phyloP scores from a whole-genome alignment of 2,888 invertebrate genomes.

The Aromia moschata region DNA sequence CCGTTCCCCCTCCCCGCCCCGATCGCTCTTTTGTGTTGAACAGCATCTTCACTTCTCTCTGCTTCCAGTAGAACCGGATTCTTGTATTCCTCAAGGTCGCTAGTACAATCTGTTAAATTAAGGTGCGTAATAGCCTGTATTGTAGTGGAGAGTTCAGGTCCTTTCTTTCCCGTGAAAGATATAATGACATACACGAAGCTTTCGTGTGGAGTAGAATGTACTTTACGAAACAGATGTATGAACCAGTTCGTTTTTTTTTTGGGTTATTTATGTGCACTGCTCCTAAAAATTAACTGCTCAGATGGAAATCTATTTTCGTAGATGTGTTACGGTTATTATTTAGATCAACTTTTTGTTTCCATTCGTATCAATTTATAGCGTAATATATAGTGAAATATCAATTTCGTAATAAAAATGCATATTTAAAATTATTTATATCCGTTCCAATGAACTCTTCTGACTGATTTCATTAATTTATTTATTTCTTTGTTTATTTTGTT shows the following conservation, averaged over 20 bases:
- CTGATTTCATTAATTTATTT: too few species aligned
- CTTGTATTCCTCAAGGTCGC: conserved; percentile 58
- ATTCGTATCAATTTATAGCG: too few species aligned
- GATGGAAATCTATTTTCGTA: too few species aligned
- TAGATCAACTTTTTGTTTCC: too few species aligned
- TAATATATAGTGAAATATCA: too few species aligned
- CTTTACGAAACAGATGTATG: conserved; percentile 7
- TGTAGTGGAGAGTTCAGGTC: conserved; percentile 34
- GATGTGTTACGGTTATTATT: too few species aligned
- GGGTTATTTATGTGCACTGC: conserved; percentile 9
- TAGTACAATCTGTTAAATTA: conserved; percentile 48
- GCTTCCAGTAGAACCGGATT: conserved; percentile 60
- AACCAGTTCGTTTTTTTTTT: conserved; percentile 10
- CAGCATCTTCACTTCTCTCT: conserved; percentile 50
- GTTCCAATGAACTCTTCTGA: too few species aligned
- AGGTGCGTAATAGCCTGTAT: conserved; percentile 51
- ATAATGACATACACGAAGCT: conserved; percentile 18
- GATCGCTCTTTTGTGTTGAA: conserved; percentile 37
- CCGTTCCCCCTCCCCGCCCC: conserved; percentile 16
- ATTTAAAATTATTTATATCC: too few species aligned
- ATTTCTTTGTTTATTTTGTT: too few species aligned
- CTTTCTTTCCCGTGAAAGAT: conserved; percentile 22
- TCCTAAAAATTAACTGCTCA: too few species aligned
- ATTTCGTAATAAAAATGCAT: too few species aligned
- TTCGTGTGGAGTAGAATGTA: conserved; percentile 5